Evolutionary conservation across 1,140 invertebrate species (phyloP), one percentile per base, ranked within the genome.

Genomic region (Tribolium madens): DNA sequence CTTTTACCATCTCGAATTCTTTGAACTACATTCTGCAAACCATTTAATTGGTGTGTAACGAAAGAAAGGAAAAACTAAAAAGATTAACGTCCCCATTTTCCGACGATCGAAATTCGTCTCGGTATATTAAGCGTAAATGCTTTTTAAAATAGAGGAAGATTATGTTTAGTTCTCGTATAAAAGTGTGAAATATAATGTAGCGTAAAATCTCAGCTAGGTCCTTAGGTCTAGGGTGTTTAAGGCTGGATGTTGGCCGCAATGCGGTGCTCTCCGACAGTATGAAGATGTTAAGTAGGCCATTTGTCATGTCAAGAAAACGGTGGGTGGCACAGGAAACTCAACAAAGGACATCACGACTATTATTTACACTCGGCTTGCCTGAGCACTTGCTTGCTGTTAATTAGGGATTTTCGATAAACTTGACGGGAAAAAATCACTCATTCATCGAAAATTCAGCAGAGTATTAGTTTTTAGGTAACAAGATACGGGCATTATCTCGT

Each of bases 241-340:
- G 76, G 76, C 26, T 15, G 72, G 60, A 75, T 78, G 46, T 75
- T 75, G 73, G 73, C 53, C 53, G 42, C 53, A 75, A 52, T 75
- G 73, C 53, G 73, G 57, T 26, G 17, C 46, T 36, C 50, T 47
- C 17, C 53, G 33, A 48, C 64, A 52, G 26, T 72, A 81, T 81
- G 80, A 81, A 81, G 80, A 81, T 73, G 78, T 81, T 80, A 78
- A 81, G 80, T 79, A 80, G 73, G 76, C 78, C 72, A 79, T 81
- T 80, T 80, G 78, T 81, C 80, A 79, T 79, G 80, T 81, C 80
- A 78, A 53, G 73, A 77, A 64, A 76, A 36, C 79, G 53, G 74
- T 79, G 80, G 80, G 80, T 78, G 80, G 80, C 73, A 78, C 80
- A 79, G 78, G 80, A 79, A 79, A 78, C 76, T 79, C 57, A 74